phyloP scores from a whole-genome alignment of 1,140 invertebrate genomes.

The Macrocentrus cingulum region DNA sequence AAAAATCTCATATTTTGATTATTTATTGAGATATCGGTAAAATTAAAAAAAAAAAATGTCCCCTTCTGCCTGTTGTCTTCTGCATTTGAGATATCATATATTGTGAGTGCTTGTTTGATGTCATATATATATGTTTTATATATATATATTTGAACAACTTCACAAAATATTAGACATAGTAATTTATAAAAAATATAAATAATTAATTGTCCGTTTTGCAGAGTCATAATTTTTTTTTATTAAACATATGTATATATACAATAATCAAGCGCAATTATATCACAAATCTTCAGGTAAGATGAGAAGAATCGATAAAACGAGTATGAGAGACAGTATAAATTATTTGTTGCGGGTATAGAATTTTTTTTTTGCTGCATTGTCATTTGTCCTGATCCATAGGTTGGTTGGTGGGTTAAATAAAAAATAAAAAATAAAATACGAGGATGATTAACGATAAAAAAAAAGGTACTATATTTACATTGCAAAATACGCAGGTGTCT shows the following conservation, averaged over 20 bases:
- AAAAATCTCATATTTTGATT: too few relatives aligned
- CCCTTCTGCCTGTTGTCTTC: background rate
- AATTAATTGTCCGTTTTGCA: slow-evolving; percentile 3
- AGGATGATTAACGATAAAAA: slow-evolving; percentile 2
- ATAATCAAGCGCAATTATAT: slow-evolving; percentile 7
- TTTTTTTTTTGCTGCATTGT: slow-evolving; percentile 6
- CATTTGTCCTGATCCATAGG: slow-evolving; percentile 22
- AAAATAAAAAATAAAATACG: slow-evolving; percentile 10
- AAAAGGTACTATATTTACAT: background rate
- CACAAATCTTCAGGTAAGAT: slow-evolving; percentile 15
- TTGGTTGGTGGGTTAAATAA: slow-evolving; percentile 32
- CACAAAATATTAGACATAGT: background rate
- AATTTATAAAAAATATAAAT: background rate
- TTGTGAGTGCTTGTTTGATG: slow-evolving; percentile 10
- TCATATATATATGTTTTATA: background rate
- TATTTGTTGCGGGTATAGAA: background rate
- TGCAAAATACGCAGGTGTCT: background rate
- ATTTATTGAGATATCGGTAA: too few relatives aligned
- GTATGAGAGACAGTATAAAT: background rate
- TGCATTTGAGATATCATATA: background rate
- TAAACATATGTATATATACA: slow-evolving; percentile 3
- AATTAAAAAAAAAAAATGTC: slow-evolving; percentile 3
- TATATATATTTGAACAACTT: background rate
- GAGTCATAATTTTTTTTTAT: background rate
- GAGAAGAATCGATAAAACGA: background rate